A percentile compares a stretch with the other conserved stretches of the same genome.
Conservation (phyloP, 1,140 invertebrate species). For the Cydia splendana region DNA sequence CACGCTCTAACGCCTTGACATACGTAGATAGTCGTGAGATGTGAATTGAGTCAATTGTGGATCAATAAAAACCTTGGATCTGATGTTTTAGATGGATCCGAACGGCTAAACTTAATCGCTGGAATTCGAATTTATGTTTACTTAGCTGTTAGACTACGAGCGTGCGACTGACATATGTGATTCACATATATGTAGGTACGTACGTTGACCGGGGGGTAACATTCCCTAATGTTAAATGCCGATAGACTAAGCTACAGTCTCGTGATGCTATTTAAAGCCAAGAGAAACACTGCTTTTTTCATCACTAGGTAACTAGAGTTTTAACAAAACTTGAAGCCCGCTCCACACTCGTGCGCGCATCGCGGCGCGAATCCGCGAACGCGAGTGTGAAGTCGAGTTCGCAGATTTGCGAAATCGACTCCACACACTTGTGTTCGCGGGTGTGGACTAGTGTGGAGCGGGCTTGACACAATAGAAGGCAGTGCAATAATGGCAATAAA, state of each 20-base stretch:
- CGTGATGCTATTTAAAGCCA: neutral
- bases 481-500: too few species aligned
- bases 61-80: neutral
- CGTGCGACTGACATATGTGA: neutral
- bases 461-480: too few species aligned
- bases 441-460: too few species aligned
- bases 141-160: neutral
- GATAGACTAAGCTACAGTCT: neutral
- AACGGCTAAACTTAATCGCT: neutral
- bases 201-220: neutral
- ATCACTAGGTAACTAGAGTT: neutral
- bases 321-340: too few species aligned
- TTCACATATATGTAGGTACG: neutral
- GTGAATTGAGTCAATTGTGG: neutral
- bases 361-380: too few species aligned
- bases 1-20: conserved; percentile 5
- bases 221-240: neutral
- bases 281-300: neutral
- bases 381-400: too few species aligned
- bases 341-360: too few species aligned
- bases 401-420: too few species aligned
- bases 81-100: too few species aligned
- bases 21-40: neutral
- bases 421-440: too few species aligned
- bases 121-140: neutral